Evolutionary conservation across 2,113 vertebrate genomes (phyloP), one percentile per base, ranked within the genome.

Genomic region (Leptobrachium ailaonicum): DNA sequence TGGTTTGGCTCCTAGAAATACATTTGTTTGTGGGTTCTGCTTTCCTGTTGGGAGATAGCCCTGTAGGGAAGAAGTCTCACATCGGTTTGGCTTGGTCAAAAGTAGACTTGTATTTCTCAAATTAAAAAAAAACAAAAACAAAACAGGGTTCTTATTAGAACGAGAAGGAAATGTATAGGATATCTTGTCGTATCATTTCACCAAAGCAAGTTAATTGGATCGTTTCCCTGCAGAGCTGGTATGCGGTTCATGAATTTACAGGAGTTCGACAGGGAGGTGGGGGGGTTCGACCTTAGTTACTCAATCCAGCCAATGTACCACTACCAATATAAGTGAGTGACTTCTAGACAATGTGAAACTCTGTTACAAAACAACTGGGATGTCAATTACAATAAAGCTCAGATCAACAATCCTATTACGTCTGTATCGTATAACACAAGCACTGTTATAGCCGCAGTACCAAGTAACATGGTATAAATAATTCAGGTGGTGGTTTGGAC

Each of bases 311-410:
- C 79, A 74, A 74, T 62, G 44, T 73, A 66, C 63, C 71, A 66
- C 64, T 56, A 41, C 71, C 79, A 69, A 75, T 75, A 81, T 81
- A 74, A 81, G 73, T 81, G 79, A 81, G 73, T 81, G 71, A 75
- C 71, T 81, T 81, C 71, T 81, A 81, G 79, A 81, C 79, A 81
- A 81, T 75, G 79, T 75, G 79, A 75, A 81, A 53, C 78, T 75
- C 41, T 81, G 58, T 80, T 60, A 74, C 79, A 81, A 81, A 81
- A 80, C 78, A 70, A 80, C 78, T 66, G 64, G 77, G 71, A 73
- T 80, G 77, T 80, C 79, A 69, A 75, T 75, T 81, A 81, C 79
- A 81, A 81, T 81, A 73, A 81, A 81, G 72, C 79, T 81, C 79
- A 73, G 79, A 74, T 81, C 71, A 81, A 81, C 79, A 81, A 75